Evolutionary conservation across 2,113 vertebrate genomes (phyloP), one percentile per base, ranked within the genome.

Genomic region (Acanthisitta chloris): DNA sequence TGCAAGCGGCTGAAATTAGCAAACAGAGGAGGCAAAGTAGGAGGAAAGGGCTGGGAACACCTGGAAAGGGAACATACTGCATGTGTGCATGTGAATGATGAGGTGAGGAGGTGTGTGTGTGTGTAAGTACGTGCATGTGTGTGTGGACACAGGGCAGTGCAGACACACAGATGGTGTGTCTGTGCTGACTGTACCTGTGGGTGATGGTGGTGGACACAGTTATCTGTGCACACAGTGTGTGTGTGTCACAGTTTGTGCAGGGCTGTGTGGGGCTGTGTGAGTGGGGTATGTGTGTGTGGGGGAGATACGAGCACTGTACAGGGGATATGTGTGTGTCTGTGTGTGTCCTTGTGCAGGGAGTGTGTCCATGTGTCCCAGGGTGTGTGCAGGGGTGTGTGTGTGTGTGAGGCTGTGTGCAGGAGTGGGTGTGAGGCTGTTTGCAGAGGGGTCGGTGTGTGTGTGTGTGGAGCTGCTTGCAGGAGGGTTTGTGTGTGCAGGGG

Each of bases 131-230:
- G n/a, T n/a, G 7, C 2, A 5, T 20, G 23, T 15, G 40, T 5
- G 18, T 19, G 43, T 6, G 21, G 6, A 45, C 31, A 11, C n/a
- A 33, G 7, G 29, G 25, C 7, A 4, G 5, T 33, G 64, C 28
- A 7, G 1, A 14, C 46, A 34, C 26, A 43, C 14, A 12, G 25
- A 19, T 0, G 1, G 26, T 1, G 20, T 19, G n/a, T 9, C 45
- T 8, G 26, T 12, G 28, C 51, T 34, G 52, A 48, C 18, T n/a
- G 31, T 3, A 12, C 0, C 0, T 13, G 17, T 1, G 14, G 17
- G 17, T 8, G 70, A 51, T 0, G 8, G 16, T 14, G 25, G 31
- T 5, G 6, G 26, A 24, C 23, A 18, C 0, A 0, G 17, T 5
- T 34, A 23, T 46, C 14, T 7, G 9, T 6, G 38, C 8, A 14